phyloP scores from a whole-genome alignment of 2,113 vertebrate species.

The Solenodon paradoxus region DNA sequence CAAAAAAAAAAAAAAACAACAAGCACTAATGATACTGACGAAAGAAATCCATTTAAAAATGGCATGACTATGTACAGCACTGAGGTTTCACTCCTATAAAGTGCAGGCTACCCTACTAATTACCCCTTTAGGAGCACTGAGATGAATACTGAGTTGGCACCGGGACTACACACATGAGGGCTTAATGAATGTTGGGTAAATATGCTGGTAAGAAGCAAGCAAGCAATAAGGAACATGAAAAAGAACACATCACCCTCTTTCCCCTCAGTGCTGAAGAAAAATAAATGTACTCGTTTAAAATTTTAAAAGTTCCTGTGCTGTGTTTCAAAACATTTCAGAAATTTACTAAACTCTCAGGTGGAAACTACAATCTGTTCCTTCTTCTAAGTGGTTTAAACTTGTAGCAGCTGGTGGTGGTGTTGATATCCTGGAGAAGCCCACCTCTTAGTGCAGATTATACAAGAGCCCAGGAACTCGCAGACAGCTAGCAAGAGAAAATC shows the following conservation, averaged over 20 bases:
- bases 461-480: neutral
- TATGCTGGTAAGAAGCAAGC: rapidly evolving
- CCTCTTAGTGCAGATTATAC: conserved; percentile 1
- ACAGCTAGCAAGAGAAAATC: conserved; percentile 51
- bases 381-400: neutral
- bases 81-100: neutral
- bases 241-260: rapidly evolving
- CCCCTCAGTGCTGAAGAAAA: neutral
- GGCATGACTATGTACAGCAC: neutral
- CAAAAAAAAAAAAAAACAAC: neutral
- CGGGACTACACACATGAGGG: neutral
- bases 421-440: neutral
- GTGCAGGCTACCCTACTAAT: no score
- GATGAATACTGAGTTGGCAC: neutral
- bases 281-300: neutral
- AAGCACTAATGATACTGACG: no score
- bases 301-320: neutral
- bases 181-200: neutral
- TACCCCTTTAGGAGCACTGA: neutral
- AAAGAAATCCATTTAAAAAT: neutral
- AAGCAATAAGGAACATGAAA: neutral
- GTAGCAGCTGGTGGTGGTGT: neutral
- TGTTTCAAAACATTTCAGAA: neutral
- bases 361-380: neutral
- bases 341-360: neutral